Conservation (phyloP, 2,113 vertebrate species). For the Vombatus ursinus region DNA sequence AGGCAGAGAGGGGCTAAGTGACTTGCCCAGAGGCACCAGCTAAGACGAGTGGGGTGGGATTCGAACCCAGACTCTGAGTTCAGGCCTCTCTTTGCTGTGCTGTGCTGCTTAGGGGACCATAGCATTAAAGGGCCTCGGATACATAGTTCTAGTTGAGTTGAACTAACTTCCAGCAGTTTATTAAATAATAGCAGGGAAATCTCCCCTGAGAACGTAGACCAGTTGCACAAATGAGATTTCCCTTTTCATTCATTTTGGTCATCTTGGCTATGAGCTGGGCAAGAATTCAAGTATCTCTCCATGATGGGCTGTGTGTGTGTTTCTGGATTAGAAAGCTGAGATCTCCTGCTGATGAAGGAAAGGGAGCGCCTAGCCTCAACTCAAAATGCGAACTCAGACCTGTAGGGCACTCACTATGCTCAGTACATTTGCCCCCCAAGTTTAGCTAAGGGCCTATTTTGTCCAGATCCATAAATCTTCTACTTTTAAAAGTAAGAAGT, state of each 20-base stretch:
- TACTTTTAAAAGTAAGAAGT: conserved; percentile 20
- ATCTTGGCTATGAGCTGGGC: neutral
- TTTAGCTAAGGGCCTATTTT: conserved; percentile 32
- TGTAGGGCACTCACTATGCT: neutral
- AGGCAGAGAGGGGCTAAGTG: neutral
- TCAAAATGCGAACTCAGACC: neutral
- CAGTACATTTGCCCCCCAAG: neutral
- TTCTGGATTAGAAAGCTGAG: conserved; percentile 10
- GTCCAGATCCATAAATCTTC: neutral
- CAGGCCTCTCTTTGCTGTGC: too few relatives aligned
- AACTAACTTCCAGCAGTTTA: neutral
- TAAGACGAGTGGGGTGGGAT: neutral
- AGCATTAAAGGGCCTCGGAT: neutral
- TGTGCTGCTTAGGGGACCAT: neutral
- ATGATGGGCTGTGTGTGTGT: neutral
- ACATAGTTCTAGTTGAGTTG: neutral
- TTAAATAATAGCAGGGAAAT: neutral
- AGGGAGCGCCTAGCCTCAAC: neutral
- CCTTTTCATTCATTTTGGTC: neutral
- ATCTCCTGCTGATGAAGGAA: neutral
- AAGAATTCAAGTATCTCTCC: neutral
- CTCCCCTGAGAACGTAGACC: neutral
- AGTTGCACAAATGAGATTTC: neutral
- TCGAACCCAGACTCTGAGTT: too few relatives aligned
- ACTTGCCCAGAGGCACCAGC: neutral